Evolutionary conservation across 2,888 invertebrate genomes (phyloP), one percentile per base, ranked within the genome.

Genomic region (Exephanes ischioxanthus): DNA sequence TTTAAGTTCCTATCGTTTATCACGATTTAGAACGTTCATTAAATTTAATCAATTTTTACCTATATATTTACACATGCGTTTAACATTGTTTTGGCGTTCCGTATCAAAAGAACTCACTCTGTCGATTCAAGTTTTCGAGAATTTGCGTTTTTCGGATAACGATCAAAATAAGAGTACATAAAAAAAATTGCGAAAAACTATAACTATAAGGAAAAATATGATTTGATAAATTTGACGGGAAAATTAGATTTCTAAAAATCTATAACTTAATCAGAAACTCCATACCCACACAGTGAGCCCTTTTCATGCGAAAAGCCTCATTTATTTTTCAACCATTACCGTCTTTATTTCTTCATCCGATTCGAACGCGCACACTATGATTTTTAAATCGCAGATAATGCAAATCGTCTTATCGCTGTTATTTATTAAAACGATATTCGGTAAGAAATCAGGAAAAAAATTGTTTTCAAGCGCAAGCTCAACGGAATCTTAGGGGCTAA

Each of bases 401-500:
- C 53, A 9, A 53, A 53, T 6, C 19, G 55, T 19, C 19, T 22
- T 9, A 22, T 55, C 55, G 22, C 22, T 19, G 1, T 22, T 55
- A 55, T 55, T 55, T 55, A 22, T 33, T 33, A 33, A 22, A 58
- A 26, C 22, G 26, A 22, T 58, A 26, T 14, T 58, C 9, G 22
- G 7, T n/a, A 26, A 9, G 58, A 26, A 11, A 22, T 22, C 19
- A 55, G 22, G 11, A 22, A 55, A 19, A 55, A 22, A 19, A 55
- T 26, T 58, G 11, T 58, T 41, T 41, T 19, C 71, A 19, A 53
- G 55, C 6, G 14, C 58, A 55, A 22, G 37, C 55, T 72, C 72
- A 58, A 58, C 58, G 58, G 4, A 58, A 58, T 58, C 58, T 58
- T 58, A 58, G 26, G 3, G 58, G 5, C 26, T 58, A 58, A 22